Percentiles rank a stretch among this genome's conserved stretches.
phyloP scores from a whole-genome alignment of 2,888 invertebrate species.

The Pandemis cinnamomeana region DNA sequence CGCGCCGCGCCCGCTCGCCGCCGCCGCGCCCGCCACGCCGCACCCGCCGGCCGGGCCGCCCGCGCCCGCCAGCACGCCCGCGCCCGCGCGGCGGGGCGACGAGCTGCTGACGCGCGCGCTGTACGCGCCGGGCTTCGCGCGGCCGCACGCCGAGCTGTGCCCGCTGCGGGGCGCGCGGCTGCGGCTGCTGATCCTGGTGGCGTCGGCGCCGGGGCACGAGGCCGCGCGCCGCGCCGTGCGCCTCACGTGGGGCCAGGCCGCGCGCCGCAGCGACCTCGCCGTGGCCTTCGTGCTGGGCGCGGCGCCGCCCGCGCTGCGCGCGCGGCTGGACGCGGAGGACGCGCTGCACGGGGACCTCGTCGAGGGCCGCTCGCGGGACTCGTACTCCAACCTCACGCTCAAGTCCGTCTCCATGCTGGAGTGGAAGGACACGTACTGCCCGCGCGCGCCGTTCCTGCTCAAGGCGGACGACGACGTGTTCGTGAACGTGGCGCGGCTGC shows the following conservation, averaged over 20 bases:
- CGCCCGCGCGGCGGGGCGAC: too few species aligned
- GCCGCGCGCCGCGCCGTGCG: neutral
- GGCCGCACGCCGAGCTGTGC: neutral
- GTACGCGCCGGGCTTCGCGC: neutral
- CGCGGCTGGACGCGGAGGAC: conserved; percentile 86
- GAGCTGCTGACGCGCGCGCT: neutral
- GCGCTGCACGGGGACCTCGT: conserved; percentile 91
- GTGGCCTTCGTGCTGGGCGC: conserved; percentile 88
- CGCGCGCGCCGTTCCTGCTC: conserved; percentile 89
- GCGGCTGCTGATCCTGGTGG: neutral
- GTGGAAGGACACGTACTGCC: conserved; percentile 92
- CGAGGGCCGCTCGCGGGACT: conserved; percentile 88
- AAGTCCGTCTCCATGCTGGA: conserved; percentile 93
- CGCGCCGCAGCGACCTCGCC: conserved; percentile 86
- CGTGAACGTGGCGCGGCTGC: conserved; percentile 90
- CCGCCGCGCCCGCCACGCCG: too few species aligned
- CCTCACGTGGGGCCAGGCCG: conserved; percentile 92
- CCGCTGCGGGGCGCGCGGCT: neutral
- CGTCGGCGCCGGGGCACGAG: neutral
- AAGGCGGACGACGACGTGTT: conserved; percentile 97
- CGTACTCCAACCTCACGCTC: conserved; percentile 92
- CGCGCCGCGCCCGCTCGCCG: too few species aligned
- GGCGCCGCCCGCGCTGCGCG: conserved; percentile 74
- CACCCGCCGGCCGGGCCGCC: too few species aligned
- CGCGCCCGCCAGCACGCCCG: too few species aligned